Base-by-base conservation (phyloP, 2,797 vertebrate species). In the Microctenopoma stevenorrisi region DNA sequence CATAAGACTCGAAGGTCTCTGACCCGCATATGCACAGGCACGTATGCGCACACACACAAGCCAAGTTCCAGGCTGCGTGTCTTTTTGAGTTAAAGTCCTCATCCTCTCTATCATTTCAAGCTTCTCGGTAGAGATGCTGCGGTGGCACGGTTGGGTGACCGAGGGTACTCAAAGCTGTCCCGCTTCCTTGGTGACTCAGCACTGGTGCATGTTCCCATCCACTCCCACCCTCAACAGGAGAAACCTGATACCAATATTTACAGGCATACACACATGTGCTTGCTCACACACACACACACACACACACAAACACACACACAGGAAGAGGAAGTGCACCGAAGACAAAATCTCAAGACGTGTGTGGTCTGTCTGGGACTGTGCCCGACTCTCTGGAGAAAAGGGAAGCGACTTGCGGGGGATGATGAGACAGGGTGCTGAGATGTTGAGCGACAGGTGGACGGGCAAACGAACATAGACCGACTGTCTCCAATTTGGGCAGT, bases 211-310 rank as follows among this genome's bases (percentile, higher is more conserved):
- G 85, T 91, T 91, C 91, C 89, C 91, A 91, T 88, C 86, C 78
- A 47, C 87, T 78, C 73, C 74, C 60, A 72, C 70, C 82, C 84
- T 78, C 74, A 47, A 77, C 64, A 62, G 48, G 43, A 55, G 90
- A 91, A 94, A 94, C 88, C 66, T 25, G 88, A 94, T 86, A 82
- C 78, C 77, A 79, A 88, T 88, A 93, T 90, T 91, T 89, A 90
- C 87, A 88, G 89, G 78, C 82, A 66, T 47, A 78, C 81, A 76
- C 79, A 83, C 77, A 86, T 66, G 73, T 72, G 68, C 67, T 37
- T 64, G 14, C 56, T 9, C 37, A 2, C 37, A 2, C 37, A 11
- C 37, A 2, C 38, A 1, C 57, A 62, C 64, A 48, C 44, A 51
- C 43, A 68, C 59, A 69, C 59, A 68, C 42, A 55, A 69, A 84